Conservation (phyloP, 2,888 invertebrate genomes). For the Eurois occulta region DNA sequence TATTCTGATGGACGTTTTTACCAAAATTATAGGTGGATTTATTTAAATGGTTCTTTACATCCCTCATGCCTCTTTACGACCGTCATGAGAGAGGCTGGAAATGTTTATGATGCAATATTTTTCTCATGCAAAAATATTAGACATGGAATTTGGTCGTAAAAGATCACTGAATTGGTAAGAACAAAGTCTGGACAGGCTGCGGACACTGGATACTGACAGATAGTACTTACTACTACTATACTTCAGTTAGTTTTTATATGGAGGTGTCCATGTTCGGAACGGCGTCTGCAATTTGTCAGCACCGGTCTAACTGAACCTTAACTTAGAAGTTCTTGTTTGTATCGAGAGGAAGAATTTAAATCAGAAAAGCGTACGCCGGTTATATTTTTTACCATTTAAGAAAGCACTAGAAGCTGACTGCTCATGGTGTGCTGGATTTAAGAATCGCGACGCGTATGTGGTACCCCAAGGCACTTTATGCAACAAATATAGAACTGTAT, state of each 20-base stretch:
- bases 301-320: background rate
- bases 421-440: background rate
- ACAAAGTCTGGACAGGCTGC: background rate
- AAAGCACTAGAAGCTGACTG: background rate
- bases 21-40: background rate
- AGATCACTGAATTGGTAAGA: background rate
- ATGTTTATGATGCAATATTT: conserved; percentile 26
- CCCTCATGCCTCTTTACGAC: conserved; percentile 3
- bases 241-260: background rate
- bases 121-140: conserved; percentile 6
- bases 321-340: background rate
- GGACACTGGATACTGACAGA: background rate
- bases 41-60: conserved; percentile 2
- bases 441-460: background rate
- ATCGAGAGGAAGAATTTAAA: background rate
- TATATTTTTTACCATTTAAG: background rate
- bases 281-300: background rate
- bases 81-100: conserved; percentile 2
- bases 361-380: background rate
- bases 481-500: conserved; percentile 9
- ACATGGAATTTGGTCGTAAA: background rate
- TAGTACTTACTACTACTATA: no score
- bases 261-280: background rate
- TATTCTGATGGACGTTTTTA: conserved; percentile 15
- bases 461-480: background rate